Conservation (phyloP, 2,113 vertebrate genomes). For the Nymphicus hollandicus region DNA sequence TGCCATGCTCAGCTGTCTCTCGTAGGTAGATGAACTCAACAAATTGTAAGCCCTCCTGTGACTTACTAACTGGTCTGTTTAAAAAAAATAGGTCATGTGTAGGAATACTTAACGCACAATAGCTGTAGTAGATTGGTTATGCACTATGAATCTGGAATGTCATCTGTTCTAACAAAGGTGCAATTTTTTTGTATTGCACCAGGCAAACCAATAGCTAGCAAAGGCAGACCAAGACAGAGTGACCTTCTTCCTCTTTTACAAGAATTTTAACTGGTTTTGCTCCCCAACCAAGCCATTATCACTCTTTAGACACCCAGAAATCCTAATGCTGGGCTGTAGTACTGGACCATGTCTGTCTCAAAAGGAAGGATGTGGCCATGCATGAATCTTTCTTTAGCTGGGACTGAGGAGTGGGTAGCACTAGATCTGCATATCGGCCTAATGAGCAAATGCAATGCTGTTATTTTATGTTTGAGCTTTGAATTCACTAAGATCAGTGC, state of each 20-base stretch:
- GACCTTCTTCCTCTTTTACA: not conserved
- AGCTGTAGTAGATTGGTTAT: not conserved
- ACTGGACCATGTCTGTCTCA: not conserved
- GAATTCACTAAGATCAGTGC: not conserved
- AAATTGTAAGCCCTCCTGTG: not conserved
- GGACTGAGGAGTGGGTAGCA: not conserved
- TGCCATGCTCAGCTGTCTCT: not conserved
- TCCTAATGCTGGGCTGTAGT: not conserved
- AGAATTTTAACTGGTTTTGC: not conserved
- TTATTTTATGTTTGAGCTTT: not conserved
- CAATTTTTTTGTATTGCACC: not conserved
- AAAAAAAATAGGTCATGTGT: not conserved
- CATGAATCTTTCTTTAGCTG: not conserved
- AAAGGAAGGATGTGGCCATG: fast-evolving
- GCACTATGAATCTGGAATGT: not conserved
- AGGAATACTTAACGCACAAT: not conserved
- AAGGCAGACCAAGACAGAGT: not conserved
- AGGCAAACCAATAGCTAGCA: not conserved
- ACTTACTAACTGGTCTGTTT: not conserved
- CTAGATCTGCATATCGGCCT: not conserved
- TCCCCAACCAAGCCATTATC: not conserved
- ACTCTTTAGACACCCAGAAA: not conserved
- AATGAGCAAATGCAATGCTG: not conserved
- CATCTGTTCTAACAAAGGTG: not conserved
- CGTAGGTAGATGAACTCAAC: not conserved